These are phyloP conservation scores for Latrodectus geometricus DNA, from an alignment of 1,140 invertebrate species.

Conservation along the genomic window DNA sequence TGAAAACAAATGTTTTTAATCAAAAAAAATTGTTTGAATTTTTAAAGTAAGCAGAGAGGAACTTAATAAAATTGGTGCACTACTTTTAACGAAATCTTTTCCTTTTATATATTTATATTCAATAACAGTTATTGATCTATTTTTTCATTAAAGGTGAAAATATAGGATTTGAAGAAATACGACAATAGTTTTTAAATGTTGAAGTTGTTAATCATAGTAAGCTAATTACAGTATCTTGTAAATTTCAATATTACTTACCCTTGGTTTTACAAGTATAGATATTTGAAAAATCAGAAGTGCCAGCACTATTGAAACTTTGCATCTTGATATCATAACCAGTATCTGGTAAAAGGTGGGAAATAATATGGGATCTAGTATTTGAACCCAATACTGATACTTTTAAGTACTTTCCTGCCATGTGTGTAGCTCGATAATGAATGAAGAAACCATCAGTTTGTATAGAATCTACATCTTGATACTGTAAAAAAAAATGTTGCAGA, in stretches of 20 bases:
- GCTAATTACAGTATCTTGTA: background rate
- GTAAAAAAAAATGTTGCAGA: background rate
- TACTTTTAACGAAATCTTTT: too few relatives aligned
- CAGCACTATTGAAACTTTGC: slow-evolving; percentile 88
- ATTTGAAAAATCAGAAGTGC: slow-evolving; percentile 86
- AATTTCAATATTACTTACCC: slow-evolving; percentile 15
- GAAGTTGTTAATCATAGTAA: background rate
- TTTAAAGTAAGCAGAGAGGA: too few relatives aligned
- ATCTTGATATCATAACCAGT: slow-evolving; percentile 91
- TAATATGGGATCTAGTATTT: slow-evolving; percentile 76
- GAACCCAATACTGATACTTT: slow-evolving; percentile 82
- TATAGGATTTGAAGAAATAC: too few relatives aligned
- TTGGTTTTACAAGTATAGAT: slow-evolving; percentile 80
- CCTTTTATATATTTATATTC: too few relatives aligned
- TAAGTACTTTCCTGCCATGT: slow-evolving; percentile 83
- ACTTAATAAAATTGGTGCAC: too few relatives aligned
- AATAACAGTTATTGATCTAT: too few relatives aligned
- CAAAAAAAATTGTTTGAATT: too few relatives aligned
- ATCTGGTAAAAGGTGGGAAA: slow-evolving; percentile 82
- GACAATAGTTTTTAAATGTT: too few relatives aligned
- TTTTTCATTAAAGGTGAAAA: too few relatives aligned
- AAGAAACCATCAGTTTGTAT: slow-evolving; percentile 83
- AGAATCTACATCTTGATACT: slow-evolving; percentile 67
- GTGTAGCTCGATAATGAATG: slow-evolving; percentile 86
- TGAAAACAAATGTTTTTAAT: too few relatives aligned